These are phyloP conservation scores for Drosophila teissieri DNA, from an alignment of 1,140 invertebrate genomes.

Conservation along the genomic window DNA sequence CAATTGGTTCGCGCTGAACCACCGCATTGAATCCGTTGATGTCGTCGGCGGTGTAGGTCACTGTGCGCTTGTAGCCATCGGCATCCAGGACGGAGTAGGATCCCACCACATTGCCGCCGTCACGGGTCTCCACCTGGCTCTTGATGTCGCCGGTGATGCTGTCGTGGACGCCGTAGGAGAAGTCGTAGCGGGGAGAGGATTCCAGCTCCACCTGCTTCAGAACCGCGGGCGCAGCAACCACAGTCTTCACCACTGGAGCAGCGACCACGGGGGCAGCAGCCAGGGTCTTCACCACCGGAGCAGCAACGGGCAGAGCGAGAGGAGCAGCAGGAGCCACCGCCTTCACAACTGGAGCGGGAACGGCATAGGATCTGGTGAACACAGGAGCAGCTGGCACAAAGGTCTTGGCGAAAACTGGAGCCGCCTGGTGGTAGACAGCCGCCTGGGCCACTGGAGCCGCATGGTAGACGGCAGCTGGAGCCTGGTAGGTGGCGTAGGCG, in stretches of 20 bases:
- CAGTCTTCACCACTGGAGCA: slow-evolving; percentile 22
- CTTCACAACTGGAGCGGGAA: slow-evolving; percentile 51
- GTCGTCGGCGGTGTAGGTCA: slow-evolving; percentile 86
- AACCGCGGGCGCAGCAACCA: slow-evolving; percentile 4
- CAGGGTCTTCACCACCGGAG: slow-evolving; percentile 21
- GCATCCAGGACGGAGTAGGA: slow-evolving; percentile 87
- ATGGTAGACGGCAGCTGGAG: slow-evolving; percentile 55
- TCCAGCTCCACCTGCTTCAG: slow-evolving; percentile 73
- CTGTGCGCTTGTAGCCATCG: slow-evolving; percentile 86
- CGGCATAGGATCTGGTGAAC: slow-evolving; percentile 58
- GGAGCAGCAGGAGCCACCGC: slow-evolving; percentile 36
- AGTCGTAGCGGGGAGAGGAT: slow-evolving; percentile 84
- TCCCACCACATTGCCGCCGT: slow-evolving; percentile 86
- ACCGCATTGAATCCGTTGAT: slow-evolving; percentile 86
- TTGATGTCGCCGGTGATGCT: slow-evolving; percentile 87
- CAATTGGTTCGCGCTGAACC: slow-evolving; percentile 85
- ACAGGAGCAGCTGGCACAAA: slow-evolving; percentile 51
- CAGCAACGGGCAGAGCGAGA: slow-evolving; percentile 24
- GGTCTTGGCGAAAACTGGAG: slow-evolving; percentile 52
- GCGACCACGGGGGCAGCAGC: slow-evolving; percentile 33
- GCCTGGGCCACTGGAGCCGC: slow-evolving; percentile 51
- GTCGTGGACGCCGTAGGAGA: slow-evolving; percentile 86
- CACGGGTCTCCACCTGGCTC: slow-evolving; percentile 86
- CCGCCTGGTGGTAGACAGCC: slow-evolving; percentile 58
- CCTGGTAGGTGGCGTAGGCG: slow-evolving; percentile 61